Evolutionary conservation across 1,140 invertebrate genomes (phyloP), one percentile per base, ranked within the genome.

Genomic region (Fopius arisanus): DNA sequence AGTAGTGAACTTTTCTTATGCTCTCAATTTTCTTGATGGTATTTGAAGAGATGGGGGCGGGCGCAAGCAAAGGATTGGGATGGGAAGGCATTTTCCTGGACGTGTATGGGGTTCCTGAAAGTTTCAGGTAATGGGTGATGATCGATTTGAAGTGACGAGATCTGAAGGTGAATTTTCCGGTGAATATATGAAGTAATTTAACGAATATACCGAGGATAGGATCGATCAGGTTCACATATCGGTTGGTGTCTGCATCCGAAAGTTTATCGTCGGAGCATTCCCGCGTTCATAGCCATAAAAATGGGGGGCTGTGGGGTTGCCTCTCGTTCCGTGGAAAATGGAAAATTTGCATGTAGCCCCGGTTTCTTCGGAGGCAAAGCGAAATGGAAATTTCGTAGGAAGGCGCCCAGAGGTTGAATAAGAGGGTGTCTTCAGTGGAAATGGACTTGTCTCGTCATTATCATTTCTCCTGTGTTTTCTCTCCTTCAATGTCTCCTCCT

Each of bases 361-460:
- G 12, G 23, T 59, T 59, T 26, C 54, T 59, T 59, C 23, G 21
- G 33, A 28, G 54, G 21, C 2, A 10, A 21, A 59, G 19, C 23
- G 19, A 59, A 59, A 59, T 59, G 54, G 54, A 59, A 59, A 28
- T 59, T 59, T 28, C 19, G 14, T n/a, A n/a, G 19, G 54, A 12
- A 59, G 10, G 19, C 19, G 19, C 7, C 10, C 1, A n/a, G 54
- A 59, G 23, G 10, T 16, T 48, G 43, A 19, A 48, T 48, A 48
- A 48, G 54, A 59, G 54, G 9, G 23, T 59, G 19, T 59, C 54
- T 28, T 59, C 54, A 59, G 23, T 59, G 54, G 23, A 14, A 59
- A 59, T 59, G 54, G 19, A 59, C 54, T 59, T 59, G 19, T 59
- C 54, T 59, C 54, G 23, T 59, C 54, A 59, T 59, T 59, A 59